Conservation (phyloP, 1,140 invertebrate species). For the Orussus abietinus region DNA sequence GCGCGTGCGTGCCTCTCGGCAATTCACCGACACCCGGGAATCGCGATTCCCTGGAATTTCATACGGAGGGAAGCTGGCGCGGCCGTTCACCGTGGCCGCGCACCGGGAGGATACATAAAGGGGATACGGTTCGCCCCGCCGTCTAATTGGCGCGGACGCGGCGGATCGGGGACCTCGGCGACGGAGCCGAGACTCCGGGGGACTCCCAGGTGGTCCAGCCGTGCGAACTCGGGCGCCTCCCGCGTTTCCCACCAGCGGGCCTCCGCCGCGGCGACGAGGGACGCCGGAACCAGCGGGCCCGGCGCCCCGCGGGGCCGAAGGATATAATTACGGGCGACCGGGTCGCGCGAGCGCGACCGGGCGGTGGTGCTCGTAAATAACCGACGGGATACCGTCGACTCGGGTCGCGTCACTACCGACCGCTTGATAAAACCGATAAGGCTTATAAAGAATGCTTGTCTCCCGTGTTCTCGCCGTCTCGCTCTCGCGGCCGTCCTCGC, state of each 20-base stretch:
- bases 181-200: too few relatives aligned
- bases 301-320: constrained; percentile 2
- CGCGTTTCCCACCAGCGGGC: too few relatives aligned
- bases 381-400: constrained; percentile 20
- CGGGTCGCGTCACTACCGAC: constrained; percentile 44
- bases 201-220: too few relatives aligned
- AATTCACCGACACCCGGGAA: constrained; percentile 36
- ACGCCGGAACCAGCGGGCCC: not conserved
- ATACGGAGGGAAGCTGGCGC: constrained; percentile 40
- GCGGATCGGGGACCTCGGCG: too few relatives aligned
- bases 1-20: constrained; percentile 39
- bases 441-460: constrained; percentile 46
- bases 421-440: constrained; percentile 48
- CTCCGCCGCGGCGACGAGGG: not conserved
- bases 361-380: constrained; percentile 41
- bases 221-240: too few relatives aligned
- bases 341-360: constrained; percentile 24
- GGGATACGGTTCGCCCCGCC: constrained; percentile 28
- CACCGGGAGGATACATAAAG: constrained; percentile 14
- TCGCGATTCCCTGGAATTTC: constrained; percentile 36
- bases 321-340: constrained; percentile 26
- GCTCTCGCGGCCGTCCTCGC: constrained; percentile 14
- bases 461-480: constrained; percentile 16
- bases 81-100: constrained; percentile 20
- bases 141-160: constrained; percentile 29